Percentiles rank a stretch among this genome's conserved stretches.
These are phyloP conservation scores for Xiphias gladius DNA, from an alignment of 2,113 vertebrate species.

Conservation along the genomic window DNA sequence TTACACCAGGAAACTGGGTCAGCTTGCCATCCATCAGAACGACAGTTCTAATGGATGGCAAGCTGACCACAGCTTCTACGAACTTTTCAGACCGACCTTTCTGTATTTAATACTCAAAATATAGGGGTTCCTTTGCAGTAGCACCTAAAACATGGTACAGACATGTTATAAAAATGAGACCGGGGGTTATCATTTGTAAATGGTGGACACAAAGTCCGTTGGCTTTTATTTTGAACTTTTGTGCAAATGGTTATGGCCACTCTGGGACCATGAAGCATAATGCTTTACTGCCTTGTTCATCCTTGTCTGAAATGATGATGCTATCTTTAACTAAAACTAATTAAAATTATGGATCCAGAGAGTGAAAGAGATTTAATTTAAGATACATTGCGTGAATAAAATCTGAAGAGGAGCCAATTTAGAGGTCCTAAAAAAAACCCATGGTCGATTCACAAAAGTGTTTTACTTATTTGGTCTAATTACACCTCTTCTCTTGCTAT, in stretches of 20 bases:
- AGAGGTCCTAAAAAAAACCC: not conserved
- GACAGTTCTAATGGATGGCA: not conserved
- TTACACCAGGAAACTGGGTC: constrained; percentile 35
- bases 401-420: constrained; percentile 14
- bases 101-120: not conserved
- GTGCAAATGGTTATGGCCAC: not conserved
- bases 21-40: constrained; percentile 20
- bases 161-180: not conserved
- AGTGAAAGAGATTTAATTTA: constrained; percentile 36
- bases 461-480: not conserved
- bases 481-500: not conserved
- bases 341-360: constrained; percentile 41
- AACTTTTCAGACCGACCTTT: not conserved
- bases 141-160: not conserved
- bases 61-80: not conserved
- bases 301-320: constrained; percentile 37
- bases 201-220: not conserved
- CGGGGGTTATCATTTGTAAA: not conserved
- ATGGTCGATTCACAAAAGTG: not conserved
- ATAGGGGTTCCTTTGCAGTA: not conserved
- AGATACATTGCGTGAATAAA: constrained; percentile 14
- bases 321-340: constrained; percentile 37
- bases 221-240: constrained; percentile 9
- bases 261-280: not conserved
- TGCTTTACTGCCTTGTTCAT: constrained; percentile 11